Base-by-base conservation (phyloP, 2,797 vertebrate genomes). In the Linurgus olivaceus region DNA sequence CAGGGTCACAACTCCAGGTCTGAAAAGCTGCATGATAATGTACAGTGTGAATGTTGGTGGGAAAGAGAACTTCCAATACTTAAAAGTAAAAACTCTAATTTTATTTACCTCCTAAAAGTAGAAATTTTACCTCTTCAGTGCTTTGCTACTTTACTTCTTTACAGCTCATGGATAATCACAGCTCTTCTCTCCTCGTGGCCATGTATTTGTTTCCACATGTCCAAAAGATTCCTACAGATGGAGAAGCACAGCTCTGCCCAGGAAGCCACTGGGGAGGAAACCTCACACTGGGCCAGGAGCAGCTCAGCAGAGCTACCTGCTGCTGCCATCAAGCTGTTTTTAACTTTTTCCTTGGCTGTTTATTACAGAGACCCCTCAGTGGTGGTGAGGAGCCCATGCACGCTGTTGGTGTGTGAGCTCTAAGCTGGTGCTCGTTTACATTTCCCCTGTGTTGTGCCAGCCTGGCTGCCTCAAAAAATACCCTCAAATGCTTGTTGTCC, bases 121-220 rank as follows among this genome's bases (percentile, higher is more conserved):
- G 19, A 63, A 67, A 8, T 28, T 29, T 45, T 48, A 17, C n/a
- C 29, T 58, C 63, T 66, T 62, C 40, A 35, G 1, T 42, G 8
- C 38, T 84, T 86, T 70, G n/a, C 26, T 54, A 3, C 19, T 59
- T 78, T n/a, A 10, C 19, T 78, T 57, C 10, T 81, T 77, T 65
- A 17, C 28, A 42, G 12, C 28, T 89, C 1, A 1, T 16, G 48
- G 48, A 19, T 38, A 63, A 45, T 14, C 4, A 2, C 58, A 74
- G 21, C 13, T 19, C 47, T 70, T 42, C n/a, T 47, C 38, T 78
- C 31, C 51, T 67, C 17, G 7, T 15, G 26, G 48, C 11, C 17
- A 3, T 0, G 0, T 10, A 3, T 45, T 65, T 90, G 20, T 18
- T 65, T 58, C 48, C 15, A 8, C 0, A 0, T 20, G 26, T 57